These are phyloP conservation scores for Burhinus bistriatus DNA, from an alignment of 2,113 vertebrate genomes.

Conservation along the genomic window DNA sequence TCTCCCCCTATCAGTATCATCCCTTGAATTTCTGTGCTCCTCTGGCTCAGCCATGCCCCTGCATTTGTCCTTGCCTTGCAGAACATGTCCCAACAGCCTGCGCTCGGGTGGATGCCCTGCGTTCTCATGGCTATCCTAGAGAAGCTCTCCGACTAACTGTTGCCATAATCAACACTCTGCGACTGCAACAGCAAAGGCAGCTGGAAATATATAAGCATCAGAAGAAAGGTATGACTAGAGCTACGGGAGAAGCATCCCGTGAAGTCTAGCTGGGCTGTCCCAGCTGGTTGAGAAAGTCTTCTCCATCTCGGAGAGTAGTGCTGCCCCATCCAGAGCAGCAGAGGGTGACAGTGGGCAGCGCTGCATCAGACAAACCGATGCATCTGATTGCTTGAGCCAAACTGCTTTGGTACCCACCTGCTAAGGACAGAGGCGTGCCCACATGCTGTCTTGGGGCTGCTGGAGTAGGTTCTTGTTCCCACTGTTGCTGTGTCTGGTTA, in stretches of 20 bases:
- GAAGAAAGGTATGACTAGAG: conserved; percentile 88
- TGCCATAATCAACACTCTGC: conserved; percentile 95
- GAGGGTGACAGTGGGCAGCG: neutral
- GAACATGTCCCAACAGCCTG: conserved; percentile 97
- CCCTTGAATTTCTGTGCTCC: neutral
- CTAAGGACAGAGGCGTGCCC: neutral
- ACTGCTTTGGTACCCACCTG: neutral
- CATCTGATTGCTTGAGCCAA: neutral
- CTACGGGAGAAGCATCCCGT: neutral
- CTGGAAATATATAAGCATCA: conserved; percentile 99
- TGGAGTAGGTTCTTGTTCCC: neutral
- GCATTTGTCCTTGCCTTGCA: conserved; percentile 64
- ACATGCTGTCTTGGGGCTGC: neutral
- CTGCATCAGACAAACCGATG: neutral
- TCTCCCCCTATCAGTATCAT: neutral
- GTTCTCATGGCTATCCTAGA: conserved; percentile 95
- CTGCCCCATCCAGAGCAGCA: neutral
- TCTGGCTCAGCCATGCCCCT: neutral
- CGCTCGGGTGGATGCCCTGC: conserved; percentile 93
- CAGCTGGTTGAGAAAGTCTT: neutral
- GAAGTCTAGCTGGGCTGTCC: neutral
- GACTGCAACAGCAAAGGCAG: conserved; percentile 94
- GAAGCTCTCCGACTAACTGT: conserved; percentile 95
- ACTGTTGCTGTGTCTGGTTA: neutral
- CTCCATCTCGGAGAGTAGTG: neutral